Percentiles rank a stretch among this genome's conserved stretches.
Evolutionary conservation across 2,113 vertebrate species (phyloP).

Genomic region (Microcebus griseorufus): DNA sequence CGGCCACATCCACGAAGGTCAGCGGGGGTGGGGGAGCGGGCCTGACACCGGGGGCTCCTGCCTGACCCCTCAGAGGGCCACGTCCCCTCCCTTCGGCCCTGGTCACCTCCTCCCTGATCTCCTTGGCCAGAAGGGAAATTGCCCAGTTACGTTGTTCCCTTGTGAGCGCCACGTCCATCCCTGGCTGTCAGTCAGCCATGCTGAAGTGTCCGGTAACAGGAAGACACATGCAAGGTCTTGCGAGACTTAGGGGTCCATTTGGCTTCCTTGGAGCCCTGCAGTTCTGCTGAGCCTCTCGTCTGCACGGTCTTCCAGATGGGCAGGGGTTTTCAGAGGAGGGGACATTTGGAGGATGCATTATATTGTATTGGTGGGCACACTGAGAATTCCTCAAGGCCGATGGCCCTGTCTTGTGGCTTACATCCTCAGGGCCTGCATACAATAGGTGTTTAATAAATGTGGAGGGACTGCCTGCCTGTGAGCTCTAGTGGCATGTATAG

Average conservation of each 20-base stretch:
- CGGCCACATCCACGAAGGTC: conserved; percentile 98
- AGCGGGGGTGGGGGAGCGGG: not conserved
- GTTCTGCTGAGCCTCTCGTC: not conserved
- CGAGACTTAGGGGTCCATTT: accelerated
- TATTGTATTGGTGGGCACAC: not conserved
- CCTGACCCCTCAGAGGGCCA: not conserved
- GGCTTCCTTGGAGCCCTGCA: accelerated
- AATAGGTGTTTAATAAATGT: not conserved
- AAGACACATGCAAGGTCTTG: not conserved
- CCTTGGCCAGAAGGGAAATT: not conserved
- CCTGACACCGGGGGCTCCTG: accelerated
- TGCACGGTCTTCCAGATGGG: not conserved
- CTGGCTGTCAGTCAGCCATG: accelerated
- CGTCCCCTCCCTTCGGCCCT: not conserved
- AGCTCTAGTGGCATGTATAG: accelerated
- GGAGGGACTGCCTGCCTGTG: not conserved
- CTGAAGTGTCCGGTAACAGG: accelerated
- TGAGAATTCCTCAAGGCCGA: not conserved
- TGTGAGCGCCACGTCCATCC: accelerated
- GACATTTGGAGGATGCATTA: not conserved
- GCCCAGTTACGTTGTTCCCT: accelerated
- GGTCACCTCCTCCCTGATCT: not conserved
- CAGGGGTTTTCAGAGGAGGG: not conserved
- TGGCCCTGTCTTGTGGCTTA: not conserved
- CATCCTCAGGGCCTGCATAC: not conserved